Base-by-base conservation (phyloP, 2,113 vertebrate genomes). In the Gasterosteus aculeatus region DNA sequence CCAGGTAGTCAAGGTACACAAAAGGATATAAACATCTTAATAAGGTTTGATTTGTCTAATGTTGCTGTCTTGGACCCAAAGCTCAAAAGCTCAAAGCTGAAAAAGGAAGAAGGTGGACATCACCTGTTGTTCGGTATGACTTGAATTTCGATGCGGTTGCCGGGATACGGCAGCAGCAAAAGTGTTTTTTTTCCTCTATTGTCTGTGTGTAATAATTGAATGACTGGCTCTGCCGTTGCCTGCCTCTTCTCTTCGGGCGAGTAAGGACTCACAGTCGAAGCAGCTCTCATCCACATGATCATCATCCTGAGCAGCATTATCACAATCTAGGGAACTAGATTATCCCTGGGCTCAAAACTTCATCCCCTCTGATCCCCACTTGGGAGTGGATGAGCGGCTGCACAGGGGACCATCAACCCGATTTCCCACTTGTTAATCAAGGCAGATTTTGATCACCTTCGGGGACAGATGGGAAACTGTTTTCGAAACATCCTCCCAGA, bases 291-390 rank as follows among this genome's bases (percentile, higher is more conserved):
- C 85, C 83, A 66, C 86, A 79, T 51, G 71, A 89, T 85, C 79
- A 89, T 85, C 79, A 85, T 75, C 88, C 83, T 80, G 82, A 93
- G 80, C 78, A 87, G 91, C 84, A 89, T 93, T 91, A 93, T 93
- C 89, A 90, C 89, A 91, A 90, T 93, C 90, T 87, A 88, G 81
- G 81, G 90, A 91, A 88, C 78, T 89, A 91, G 93, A 94, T 94
- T 92, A 93, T 89, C 87, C 88, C 68, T 22, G n/a, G 72, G 86
- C 87, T 92, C 86, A 83, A 83, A 91, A 84, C 87, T 86, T 93
- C 89, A 91, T 92, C 87, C 87, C 75, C 85, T 86, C 81, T 92
- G 66, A 85, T 90, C 86, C 89, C 80, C 64, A 73, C 88, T 88
- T 79, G 85, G 82, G 87, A 87, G 83, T 70, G 83, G 78, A 86